These are phyloP conservation scores for Andrena cerasifolii DNA, from an alignment of 1,140 invertebrate species.

Conservation along the genomic window DNA sequence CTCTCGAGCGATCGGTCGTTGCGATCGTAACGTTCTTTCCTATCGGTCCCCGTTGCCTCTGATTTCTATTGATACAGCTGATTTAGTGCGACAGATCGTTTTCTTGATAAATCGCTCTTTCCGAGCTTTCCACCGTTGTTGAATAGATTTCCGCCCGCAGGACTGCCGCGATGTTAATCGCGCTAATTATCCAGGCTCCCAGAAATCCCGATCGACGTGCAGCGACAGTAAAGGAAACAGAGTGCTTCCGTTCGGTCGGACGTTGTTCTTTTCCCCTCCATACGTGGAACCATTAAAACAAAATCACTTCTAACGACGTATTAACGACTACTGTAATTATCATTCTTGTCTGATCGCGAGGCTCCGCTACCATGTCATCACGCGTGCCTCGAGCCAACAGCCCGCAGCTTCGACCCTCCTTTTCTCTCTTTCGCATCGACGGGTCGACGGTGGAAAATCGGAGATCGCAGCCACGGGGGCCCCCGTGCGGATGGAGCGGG, in stretches of 20 bases:
- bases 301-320: slow-evolving; percentile 59
- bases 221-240: not conserved
- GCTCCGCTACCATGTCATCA: slow-evolving; percentile 30
- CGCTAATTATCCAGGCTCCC: slow-evolving; percentile 11
- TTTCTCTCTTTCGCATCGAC: too few species aligned
- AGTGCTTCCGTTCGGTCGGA: not conserved
- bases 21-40: slow-evolving; percentile 22
- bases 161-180: not conserved
- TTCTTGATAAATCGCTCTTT: not conserved
- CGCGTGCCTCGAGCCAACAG: not conserved
- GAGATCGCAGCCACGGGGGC: not conserved
- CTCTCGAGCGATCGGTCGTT: not conserved
- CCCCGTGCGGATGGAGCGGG: not conserved
- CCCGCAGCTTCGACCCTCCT: not conserved
- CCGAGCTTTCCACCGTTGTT: too few species aligned
- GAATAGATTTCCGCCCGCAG: too few species aligned
- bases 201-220: slow-evolving; percentile 26
- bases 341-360: slow-evolving; percentile 38
- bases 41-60: not conserved
- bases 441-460: slow-evolving; percentile 12
- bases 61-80: not conserved
- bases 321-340: slow-evolving; percentile 63
- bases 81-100: not conserved
- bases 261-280: not conserved
- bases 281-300: slow-evolving; percentile 25